phyloP scores from a whole-genome alignment of 35 echinoderm and acorn worm genomes.

The Holothuria glaberrima region DNA sequence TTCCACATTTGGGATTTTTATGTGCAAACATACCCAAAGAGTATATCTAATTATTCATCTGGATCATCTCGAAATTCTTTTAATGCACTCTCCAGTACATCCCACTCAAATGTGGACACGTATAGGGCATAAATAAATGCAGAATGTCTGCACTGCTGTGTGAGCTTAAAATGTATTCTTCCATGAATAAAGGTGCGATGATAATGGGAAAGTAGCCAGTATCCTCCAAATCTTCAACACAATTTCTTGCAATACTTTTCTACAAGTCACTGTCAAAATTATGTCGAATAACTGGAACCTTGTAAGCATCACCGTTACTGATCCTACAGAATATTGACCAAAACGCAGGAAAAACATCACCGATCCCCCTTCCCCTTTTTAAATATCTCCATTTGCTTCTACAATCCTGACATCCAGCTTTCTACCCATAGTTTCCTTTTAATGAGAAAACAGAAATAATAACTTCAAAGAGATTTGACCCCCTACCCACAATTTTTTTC shows the following conservation, averaged over 20 bases:
- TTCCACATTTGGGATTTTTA: not conserved
- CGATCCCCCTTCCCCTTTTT: not conserved
- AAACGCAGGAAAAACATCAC: not conserved
- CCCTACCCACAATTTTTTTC: not conserved
- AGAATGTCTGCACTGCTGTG: not conserved
- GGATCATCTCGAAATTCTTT: not conserved
- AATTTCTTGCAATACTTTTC: not conserved
- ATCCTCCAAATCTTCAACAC: not conserved
- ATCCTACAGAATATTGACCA: not conserved
- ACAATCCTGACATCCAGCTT: not conserved
- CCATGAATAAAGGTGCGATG: not conserved
- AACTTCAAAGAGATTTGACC: not conserved
- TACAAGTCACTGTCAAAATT: not conserved
- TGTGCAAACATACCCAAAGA: not conserved
- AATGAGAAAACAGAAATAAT: not conserved
- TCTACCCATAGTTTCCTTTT: not conserved
- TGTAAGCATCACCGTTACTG: not conserved
- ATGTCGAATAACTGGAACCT: not conserved
- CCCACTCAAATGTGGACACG: not conserved
- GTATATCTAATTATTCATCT: not conserved
- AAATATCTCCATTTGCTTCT: not conserved
- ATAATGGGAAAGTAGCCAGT: conserved; percentile 1
- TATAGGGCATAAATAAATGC: not conserved
- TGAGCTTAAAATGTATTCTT: not conserved
- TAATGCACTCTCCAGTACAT: not conserved